A percentile compares a stretch with the other conserved stretches of the same genome.
Conservation (phyloP, 2,888 invertebrate species). For the Coenonympha glycerion region DNA sequence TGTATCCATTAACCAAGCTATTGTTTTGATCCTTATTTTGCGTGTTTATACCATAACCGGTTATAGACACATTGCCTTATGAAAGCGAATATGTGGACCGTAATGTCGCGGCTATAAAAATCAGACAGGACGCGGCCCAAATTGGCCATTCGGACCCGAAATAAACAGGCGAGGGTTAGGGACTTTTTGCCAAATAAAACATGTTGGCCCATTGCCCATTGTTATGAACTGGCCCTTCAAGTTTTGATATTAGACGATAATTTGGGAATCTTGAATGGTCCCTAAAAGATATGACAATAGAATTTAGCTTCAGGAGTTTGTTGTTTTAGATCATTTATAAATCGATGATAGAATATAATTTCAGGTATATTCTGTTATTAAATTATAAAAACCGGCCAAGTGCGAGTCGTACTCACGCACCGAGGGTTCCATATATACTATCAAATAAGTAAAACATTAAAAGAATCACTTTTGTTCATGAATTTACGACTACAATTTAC, state of each 20-base stretch:
- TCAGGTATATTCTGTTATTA: too few relatives aligned
- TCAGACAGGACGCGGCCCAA: slow-evolving; percentile 18
- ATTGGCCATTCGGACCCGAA: slow-evolving; percentile 21
- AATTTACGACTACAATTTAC: too few relatives aligned
- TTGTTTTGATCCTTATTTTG: neutral
- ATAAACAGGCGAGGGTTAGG: slow-evolving; percentile 22
- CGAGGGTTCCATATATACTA: too few relatives aligned
- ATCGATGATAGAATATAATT: too few relatives aligned
- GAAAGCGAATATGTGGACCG: neutral
- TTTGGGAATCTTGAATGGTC: neutral
- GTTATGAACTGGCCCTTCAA: slow-evolving; percentile 14
- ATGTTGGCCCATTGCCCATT: slow-evolving; percentile 12
- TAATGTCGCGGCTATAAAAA: slow-evolving; percentile 22
- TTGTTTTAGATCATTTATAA: too few relatives aligned
- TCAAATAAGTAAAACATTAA: too few relatives aligned
- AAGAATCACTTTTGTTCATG: too few relatives aligned
- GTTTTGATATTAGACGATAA: slow-evolving; percentile 1
- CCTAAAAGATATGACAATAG: neutral
- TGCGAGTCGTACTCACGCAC: too few relatives aligned
- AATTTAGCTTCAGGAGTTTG: neutral
- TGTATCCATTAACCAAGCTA: neutral
- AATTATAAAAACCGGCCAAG: too few relatives aligned
- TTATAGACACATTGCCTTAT: neutral
- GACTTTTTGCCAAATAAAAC: slow-evolving; percentile 18
- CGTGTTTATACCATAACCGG: neutral